These are phyloP conservation scores for Dicentrarchus labrax DNA, from an alignment of 2,113 vertebrate genomes.

Conservation along the genomic window DNA sequence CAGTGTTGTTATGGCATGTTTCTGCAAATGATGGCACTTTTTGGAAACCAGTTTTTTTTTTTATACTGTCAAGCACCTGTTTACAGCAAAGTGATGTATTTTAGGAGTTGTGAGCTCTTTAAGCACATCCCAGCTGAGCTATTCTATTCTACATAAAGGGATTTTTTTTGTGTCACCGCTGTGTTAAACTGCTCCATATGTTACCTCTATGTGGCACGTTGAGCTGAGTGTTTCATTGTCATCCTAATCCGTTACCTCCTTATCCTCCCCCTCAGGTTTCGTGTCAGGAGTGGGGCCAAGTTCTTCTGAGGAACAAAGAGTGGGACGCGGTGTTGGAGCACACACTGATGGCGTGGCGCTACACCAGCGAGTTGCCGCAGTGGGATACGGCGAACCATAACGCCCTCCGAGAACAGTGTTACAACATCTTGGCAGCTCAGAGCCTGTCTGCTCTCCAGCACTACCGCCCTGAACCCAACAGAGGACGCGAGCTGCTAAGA, in stretches of 20 bases:
- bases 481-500: constrained; percentile 74
- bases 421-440: constrained; percentile 69
- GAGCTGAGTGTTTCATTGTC: neutral
- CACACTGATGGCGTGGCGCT: constrained; percentile 77
- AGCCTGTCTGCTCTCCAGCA: constrained; percentile 73
- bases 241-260: neutral
- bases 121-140: neutral
- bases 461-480: constrained; percentile 47
- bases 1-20: neutral
- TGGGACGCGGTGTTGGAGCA: constrained; percentile 81
- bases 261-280: constrained; percentile 67
- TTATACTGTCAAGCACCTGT: neutral
- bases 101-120: neutral
- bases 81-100: neutral
- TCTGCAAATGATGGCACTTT: neutral
- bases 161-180: neutral
- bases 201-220: neutral
- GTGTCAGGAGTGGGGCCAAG: constrained; percentile 80
- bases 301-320: constrained; percentile 72
- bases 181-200: neutral
- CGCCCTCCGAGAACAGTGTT: constrained; percentile 76
- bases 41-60: neutral
- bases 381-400: constrained; percentile 83
- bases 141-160: neutral
- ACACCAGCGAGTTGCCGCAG: constrained; percentile 78